These are phyloP conservation scores for Spongilla lacustris DNA, from an alignment of 37 sponge, comb jelly and placozoan genomes.

Conservation along the genomic window DNA sequence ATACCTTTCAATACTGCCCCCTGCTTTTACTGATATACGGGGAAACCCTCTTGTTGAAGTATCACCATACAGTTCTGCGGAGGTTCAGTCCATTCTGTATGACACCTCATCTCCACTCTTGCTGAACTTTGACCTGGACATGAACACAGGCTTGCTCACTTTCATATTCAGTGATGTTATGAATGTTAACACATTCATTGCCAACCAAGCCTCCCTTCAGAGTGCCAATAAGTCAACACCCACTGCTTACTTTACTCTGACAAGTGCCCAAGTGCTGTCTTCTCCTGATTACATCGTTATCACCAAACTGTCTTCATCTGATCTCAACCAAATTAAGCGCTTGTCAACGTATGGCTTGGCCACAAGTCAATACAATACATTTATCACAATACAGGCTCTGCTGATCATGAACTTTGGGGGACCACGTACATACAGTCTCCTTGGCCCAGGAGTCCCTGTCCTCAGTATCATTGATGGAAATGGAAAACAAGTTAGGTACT, in stretches of 20 bases:
- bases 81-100: constrained; percentile 22
- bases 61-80: not conserved
- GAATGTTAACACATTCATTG: constrained; percentile 55
- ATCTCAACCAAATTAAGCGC: constrained; percentile 88
- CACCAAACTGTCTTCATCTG: constrained; percentile 53
- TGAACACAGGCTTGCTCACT: constrained; percentile 73
- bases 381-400: constrained; percentile 66
- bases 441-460: constrained; percentile 40
- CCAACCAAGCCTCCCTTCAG: constrained; percentile 67
- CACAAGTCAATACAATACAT: constrained; percentile 58
- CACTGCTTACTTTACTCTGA: constrained; percentile 31
- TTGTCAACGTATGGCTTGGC: constrained; percentile 55
- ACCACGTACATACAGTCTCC: not conserved
- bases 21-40: constrained; percentile 70
- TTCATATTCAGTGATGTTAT: constrained; percentile 83
- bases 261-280: constrained; percentile 51
- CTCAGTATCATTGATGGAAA: constrained; percentile 69
- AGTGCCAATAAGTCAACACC: constrained; percentile 7
- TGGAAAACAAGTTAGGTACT: constrained; percentile 51
- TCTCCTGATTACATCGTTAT: constrained; percentile 58
- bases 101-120: constrained; percentile 61
- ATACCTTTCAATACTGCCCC: constrained; percentile 42
- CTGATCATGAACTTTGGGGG: constrained; percentile 69
- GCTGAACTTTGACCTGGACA: constrained; percentile 69
- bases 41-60: constrained; percentile 68